Evolutionary conservation across 2,797 vertebrate genomes (phyloP).

Genomic region (Cetoscarus ocellatus): DNA sequence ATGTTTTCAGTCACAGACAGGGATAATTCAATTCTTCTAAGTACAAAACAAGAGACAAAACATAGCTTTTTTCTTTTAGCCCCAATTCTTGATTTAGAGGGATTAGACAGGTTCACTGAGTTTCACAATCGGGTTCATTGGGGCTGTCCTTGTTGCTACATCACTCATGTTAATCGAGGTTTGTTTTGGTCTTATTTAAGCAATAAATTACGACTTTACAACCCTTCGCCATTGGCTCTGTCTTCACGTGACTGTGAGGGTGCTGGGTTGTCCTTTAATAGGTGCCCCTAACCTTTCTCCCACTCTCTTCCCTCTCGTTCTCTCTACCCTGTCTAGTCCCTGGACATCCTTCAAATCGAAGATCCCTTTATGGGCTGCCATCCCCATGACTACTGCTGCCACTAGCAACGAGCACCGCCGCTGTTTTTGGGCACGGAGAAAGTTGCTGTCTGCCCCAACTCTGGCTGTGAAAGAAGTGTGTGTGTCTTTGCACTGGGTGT

Average conservation of each 20-base stretch:
- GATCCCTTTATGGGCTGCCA: conserved; percentile 66
- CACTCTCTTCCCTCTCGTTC: not conserved
- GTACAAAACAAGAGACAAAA: not conserved
- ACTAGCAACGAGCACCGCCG: conserved; percentile 57
- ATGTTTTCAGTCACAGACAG: not conserved
- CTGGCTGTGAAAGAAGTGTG: conserved; percentile 49
- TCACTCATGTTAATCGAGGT: conserved; percentile 33
- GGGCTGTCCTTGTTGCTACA: conserved; percentile 38
- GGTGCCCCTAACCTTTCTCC: not conserved
- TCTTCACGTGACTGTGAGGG: conserved; percentile 50
- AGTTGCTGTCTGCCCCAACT: conserved; percentile 58
- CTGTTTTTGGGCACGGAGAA: conserved; percentile 56
- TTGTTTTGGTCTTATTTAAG: conserved; percentile 42
- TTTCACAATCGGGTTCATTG: conserved; percentile 27
- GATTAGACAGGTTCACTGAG: conserved; percentile 4
- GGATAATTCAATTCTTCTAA: not conserved
- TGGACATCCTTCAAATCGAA: conserved; percentile 68
- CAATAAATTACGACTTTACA: conserved; percentile 39
- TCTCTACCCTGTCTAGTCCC: conserved; percentile 44
- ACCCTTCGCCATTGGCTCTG: conserved; percentile 6
- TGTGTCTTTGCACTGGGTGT: conserved; percentile 42
- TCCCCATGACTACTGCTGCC: conserved; percentile 65
- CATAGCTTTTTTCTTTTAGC: not conserved
- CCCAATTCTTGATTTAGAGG: conserved; percentile 30
- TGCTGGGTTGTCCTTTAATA: conserved; percentile 37